Percentiles rank a stretch among this genome's conserved stretches.
Evolutionary conservation across 2,888 invertebrate genomes (phyloP).

Genomic region (Cloeon dipterum): DNA sequence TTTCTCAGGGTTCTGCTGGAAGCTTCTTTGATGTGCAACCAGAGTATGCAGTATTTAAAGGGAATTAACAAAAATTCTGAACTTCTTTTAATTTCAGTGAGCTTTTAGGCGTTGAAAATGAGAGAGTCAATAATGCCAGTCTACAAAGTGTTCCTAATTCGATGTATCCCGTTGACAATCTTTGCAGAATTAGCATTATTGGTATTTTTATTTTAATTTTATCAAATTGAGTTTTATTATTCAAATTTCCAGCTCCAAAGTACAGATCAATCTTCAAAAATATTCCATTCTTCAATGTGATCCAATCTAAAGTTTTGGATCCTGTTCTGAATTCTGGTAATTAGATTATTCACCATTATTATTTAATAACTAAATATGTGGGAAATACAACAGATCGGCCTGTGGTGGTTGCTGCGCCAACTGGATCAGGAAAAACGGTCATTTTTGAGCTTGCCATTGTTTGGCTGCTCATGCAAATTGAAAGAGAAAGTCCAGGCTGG

Average conservation of each 20-base stretch:
- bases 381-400: slow-evolving; percentile 28
- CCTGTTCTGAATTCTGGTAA: slow-evolving; percentile 38
- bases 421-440: slow-evolving; percentile 63
- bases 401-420: slow-evolving; percentile 53
- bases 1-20: too few species aligned
- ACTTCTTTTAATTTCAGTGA: too few species aligned
- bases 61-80: too few species aligned
- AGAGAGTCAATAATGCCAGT: too few species aligned
- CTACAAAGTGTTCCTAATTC: too few species aligned
- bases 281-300: slow-evolving; percentile 42
- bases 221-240: too few species aligned
- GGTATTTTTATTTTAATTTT: too few species aligned
- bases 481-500: slow-evolving; percentile 17
- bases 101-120: too few species aligned
- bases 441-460: slow-evolving; percentile 63
- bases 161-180: too few species aligned
- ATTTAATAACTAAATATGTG: not conserved
- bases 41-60: too few species aligned
- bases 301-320: slow-evolving; percentile 48
- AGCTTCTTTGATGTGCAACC: too few species aligned
- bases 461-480: slow-evolving; percentile 30
- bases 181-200: too few species aligned
- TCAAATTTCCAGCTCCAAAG: slow-evolving; percentile 29
- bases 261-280: slow-evolving; percentile 27
- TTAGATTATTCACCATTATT: slow-evolving; percentile 6